Percentiles rank a stretch among this genome's conserved stretches.
phyloP scores from a whole-genome alignment of 2,113 vertebrate species.

The Ptyas mucosa region DNA sequence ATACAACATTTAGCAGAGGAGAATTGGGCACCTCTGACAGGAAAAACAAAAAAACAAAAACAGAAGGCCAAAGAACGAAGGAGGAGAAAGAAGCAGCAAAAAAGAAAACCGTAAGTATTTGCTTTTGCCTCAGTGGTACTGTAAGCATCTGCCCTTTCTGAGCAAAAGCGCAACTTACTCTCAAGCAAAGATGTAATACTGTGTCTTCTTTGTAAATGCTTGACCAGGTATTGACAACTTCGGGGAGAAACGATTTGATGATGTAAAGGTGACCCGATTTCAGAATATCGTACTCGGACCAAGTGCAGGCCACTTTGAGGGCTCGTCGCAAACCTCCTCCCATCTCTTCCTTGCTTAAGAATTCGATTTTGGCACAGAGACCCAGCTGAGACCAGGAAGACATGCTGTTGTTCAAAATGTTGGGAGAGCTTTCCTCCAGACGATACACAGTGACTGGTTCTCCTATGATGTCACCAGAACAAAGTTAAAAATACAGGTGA shows the following conservation, averaged over 20 bases:
- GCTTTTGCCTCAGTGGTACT: too few species aligned
- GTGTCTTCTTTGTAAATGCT: conserved; percentile 97
- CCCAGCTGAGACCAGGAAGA: conserved; percentile 98
- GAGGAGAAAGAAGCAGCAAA: neutral
- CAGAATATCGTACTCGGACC: conserved; percentile 95
- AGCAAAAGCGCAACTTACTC: conserved; percentile 74
- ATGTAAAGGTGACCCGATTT: conserved; percentile 96
- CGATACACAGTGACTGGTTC: conserved; percentile 96
- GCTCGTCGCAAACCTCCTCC: conserved; percentile 91
- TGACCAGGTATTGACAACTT: conserved; percentile 95
- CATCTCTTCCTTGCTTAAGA: conserved; percentile 98
- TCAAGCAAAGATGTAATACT: conserved; percentile 95
- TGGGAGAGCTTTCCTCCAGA: conserved; percentile 95
- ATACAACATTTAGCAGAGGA: neutral
- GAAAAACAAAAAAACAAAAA: neutral
- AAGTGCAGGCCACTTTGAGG: conserved; percentile 94
- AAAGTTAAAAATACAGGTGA: neutral
- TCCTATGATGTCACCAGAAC: conserved; percentile 64
- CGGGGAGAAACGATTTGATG: conserved; percentile 96
- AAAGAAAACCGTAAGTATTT: neutral
- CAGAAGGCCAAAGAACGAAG: neutral
- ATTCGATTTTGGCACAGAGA: conserved; percentile 96
- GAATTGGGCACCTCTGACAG: neutral
- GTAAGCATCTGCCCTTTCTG: neutral
- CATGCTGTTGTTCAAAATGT: conserved; percentile 98